Percentiles rank a stretch among this genome's conserved stretches.
Evolutionary conservation across 2,888 invertebrate species (phyloP).

Genomic region (Rhagonycha lutea): DNA sequence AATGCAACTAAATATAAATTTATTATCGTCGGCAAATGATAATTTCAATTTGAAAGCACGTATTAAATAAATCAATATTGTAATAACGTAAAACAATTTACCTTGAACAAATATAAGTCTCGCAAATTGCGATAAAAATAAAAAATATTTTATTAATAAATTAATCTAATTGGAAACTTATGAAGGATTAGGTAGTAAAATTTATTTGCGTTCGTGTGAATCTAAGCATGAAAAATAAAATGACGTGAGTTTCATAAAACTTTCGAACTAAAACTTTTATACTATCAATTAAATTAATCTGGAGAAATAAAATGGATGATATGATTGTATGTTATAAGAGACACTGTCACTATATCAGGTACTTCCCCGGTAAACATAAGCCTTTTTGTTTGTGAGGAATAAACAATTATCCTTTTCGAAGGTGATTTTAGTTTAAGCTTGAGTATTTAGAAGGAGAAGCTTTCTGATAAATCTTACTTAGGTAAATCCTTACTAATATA

Average conservation of each 20-base stretch:
- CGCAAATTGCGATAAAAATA: neutral
- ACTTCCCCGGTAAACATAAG: neutral
- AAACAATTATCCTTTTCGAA: neutral
- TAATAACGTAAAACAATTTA: neutral
- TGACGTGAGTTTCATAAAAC: neutral
- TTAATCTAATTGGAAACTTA: neutral
- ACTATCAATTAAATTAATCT: neutral
- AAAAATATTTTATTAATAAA: neutral
- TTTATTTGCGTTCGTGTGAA: neutral
- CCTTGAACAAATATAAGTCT: neutral
- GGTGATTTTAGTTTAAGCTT: neutral
- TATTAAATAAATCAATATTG: neutral
- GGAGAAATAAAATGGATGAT: neutral
- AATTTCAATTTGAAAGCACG: neutral
- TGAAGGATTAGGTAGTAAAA: neutral
- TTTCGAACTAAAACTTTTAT: neutral
- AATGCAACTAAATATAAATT: neutral
- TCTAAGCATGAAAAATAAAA: neutral
- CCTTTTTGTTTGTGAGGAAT: neutral
- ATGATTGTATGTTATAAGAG: too few species aligned
- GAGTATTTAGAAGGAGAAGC: slow-evolving; percentile 19
- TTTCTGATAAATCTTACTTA: slow-evolving; percentile 23
- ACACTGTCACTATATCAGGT: too few species aligned
- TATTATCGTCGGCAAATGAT: neutral
- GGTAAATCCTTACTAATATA: slow-evolving; percentile 23